A percentile compares a stretch with the other conserved stretches of the same genome.
These are phyloP conservation scores for Taenioides sp. DNA, from an alignment of 2,797 vertebrate genomes.

Conservation along the genomic window DNA sequence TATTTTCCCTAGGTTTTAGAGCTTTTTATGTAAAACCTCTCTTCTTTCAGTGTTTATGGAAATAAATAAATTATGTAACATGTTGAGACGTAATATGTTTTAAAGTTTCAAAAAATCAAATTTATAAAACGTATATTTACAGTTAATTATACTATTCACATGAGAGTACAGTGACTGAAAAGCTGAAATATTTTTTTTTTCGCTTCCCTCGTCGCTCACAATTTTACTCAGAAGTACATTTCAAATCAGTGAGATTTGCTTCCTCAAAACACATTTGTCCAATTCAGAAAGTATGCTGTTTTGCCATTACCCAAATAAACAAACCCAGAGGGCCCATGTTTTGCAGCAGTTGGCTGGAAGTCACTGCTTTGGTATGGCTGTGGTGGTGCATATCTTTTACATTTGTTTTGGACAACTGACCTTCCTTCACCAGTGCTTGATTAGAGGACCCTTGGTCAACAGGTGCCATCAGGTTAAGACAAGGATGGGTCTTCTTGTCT, in stretches of 20 bases:
- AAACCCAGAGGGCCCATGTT: neutral
- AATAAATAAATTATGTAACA: neutral
- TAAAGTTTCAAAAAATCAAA: neutral
- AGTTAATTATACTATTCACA: neutral
- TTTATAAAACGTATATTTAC: neutral
- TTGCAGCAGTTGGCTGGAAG: neutral
- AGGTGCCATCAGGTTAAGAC: neutral
- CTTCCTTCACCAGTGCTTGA: slow-evolving; percentile 17
- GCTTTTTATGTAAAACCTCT: neutral
- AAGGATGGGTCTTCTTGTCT: neutral
- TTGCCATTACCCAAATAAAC: neutral
- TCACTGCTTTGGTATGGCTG: neutral
- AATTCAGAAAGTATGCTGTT: neutral
- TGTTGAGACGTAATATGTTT: neutral
- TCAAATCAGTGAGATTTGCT: neutral
- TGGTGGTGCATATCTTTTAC: neutral
- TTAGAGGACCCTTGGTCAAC: neutral
- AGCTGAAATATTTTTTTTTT: neutral
- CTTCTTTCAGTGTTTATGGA: neutral
- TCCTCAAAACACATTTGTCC: neutral
- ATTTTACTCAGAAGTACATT: neutral
- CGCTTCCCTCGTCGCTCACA: neutral
- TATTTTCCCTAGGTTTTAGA: no score
- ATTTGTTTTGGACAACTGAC: slow-evolving; percentile 1
- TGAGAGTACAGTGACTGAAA: neutral